Percentiles rank a stretch among this genome's conserved stretches.
phyloP scores from a whole-genome alignment of 2,888 invertebrate species.

The Diarsia brunnea region DNA sequence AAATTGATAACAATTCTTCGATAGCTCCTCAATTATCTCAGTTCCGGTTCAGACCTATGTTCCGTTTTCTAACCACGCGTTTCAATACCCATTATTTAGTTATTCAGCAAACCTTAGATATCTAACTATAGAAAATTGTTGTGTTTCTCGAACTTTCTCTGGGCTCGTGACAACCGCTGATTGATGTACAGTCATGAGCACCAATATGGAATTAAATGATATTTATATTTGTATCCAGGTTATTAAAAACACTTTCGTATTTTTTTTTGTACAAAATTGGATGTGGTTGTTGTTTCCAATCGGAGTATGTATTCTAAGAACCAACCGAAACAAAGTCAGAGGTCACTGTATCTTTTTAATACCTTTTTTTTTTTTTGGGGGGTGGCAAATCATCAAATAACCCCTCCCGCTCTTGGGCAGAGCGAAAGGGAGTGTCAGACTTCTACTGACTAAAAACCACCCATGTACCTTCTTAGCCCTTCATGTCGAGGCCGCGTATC shows the following conservation, averaged over 20 bases:
- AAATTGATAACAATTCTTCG: slow-evolving; percentile 54
- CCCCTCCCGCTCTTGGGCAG: no score
- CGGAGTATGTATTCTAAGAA: background rate
- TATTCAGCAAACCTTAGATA: slow-evolving; percentile 65
- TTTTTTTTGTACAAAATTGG: background rate
- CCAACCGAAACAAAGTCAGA: background rate
- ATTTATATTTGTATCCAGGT: background rate
- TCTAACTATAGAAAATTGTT: slow-evolving; percentile 74
- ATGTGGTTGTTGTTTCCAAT: background rate
- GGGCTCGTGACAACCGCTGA: slow-evolving; percentile 63
- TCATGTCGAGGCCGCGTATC: no score
- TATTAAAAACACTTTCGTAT: background rate
- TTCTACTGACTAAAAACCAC: no score
- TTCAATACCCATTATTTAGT: slow-evolving; percentile 69
- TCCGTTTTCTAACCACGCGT: slow-evolving; percentile 71
- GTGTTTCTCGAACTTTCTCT: slow-evolving; percentile 75
- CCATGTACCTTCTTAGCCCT: no score
- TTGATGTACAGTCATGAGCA: slow-evolving; percentile 47
- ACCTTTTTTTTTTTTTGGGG: no score
- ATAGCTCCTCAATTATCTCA: slow-evolving; percentile 44
- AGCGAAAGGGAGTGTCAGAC: no score
- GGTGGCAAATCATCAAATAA: no score
- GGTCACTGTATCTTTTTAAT: background rate
- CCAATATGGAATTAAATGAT: background rate
- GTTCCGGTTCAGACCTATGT: slow-evolving; percentile 53